These are phyloP conservation scores for Heliconius charithonia DNA, from an alignment of 2,888 invertebrate genomes.

Conservation along the genomic window DNA sequence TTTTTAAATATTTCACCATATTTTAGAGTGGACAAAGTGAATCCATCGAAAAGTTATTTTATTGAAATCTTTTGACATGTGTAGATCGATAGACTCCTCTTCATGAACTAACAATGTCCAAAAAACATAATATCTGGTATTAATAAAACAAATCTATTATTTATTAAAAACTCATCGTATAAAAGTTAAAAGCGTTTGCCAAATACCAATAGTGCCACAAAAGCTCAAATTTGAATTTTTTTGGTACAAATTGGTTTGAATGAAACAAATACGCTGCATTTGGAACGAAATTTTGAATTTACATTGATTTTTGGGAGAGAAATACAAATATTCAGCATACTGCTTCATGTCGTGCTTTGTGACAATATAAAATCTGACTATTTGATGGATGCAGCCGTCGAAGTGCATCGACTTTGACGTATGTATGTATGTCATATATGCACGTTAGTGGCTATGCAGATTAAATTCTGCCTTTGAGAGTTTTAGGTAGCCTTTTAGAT, in stretches of 20 bases:
- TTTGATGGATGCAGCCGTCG: constrained; percentile 18
- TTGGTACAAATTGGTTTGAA: neutral
- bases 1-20: no score
- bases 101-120: no score
- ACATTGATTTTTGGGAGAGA: neutral
- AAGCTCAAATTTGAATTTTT: neutral
- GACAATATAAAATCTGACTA: constrained; percentile 15
- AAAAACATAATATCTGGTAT: no score
- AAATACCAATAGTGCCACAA: neutral
- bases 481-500: neutral
- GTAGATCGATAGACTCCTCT: no score
- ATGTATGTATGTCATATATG: neutral
- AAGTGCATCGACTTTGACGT: constrained; percentile 25
- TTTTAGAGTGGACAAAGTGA: no score
- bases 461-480: constrained; percentile 21
- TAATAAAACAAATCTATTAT: no score
- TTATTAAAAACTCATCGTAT: neutral
- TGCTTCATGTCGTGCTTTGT: constrained; percentile 1
- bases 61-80: no score
- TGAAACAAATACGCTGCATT: neutral
- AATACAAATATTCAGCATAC: constrained; percentile 1
- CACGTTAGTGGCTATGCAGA: constrained; percentile 23
- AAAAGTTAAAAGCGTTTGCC: neutral
- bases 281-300: neutral
- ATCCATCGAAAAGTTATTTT: no score